Conservation (phyloP, 2,888 invertebrate genomes). For the Athripsodes cinereus region DNA sequence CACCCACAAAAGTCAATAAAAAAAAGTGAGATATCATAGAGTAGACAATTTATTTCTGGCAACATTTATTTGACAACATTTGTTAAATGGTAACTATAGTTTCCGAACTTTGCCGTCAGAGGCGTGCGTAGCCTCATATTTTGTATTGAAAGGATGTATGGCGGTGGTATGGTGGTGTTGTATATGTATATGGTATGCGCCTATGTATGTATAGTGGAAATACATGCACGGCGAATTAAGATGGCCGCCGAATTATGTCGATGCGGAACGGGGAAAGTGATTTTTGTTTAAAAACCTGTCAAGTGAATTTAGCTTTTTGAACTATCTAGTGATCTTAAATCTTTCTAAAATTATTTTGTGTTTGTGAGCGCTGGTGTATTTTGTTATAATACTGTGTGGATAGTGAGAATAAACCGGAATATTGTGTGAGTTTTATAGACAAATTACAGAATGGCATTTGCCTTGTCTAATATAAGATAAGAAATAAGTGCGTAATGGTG, state of each 20-base stretch:
- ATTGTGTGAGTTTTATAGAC: slow-evolving; percentile 21
- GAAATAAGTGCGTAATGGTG: slow-evolving; percentile 23
- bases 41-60: no score
- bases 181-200: background rate
- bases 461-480: slow-evolving; percentile 23
- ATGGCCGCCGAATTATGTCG: slow-evolving; percentile 26
- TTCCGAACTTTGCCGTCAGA: slow-evolving; percentile 15
- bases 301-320: slow-evolving; percentile 17
- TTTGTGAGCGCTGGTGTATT: background rate
- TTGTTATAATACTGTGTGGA: slow-evolving; percentile 4
- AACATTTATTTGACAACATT: slow-evolving; percentile 7
- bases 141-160: no score
- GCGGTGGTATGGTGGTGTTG: background rate
- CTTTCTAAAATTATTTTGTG: slow-evolving; percentile 10
- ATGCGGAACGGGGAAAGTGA: slow-evolving; percentile 26
- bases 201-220: slow-evolving; percentile 16
- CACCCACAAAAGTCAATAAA: no score
- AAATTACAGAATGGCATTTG: slow-evolving; percentile 24
- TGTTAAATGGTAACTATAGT: slow-evolving; percentile 1
- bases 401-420: slow-evolving; percentile 19
- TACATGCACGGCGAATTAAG: slow-evolving; percentile 25
- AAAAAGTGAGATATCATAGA: no score
- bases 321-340: slow-evolving; percentile 14
- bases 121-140: slow-evolving; percentile 9
- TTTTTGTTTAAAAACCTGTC: slow-evolving; percentile 23